Percentiles rank a stretch among this genome's conserved stretches.
Conservation (phyloP, 1,140 invertebrate genomes). For the Aphelenchoides besseyi region DNA sequence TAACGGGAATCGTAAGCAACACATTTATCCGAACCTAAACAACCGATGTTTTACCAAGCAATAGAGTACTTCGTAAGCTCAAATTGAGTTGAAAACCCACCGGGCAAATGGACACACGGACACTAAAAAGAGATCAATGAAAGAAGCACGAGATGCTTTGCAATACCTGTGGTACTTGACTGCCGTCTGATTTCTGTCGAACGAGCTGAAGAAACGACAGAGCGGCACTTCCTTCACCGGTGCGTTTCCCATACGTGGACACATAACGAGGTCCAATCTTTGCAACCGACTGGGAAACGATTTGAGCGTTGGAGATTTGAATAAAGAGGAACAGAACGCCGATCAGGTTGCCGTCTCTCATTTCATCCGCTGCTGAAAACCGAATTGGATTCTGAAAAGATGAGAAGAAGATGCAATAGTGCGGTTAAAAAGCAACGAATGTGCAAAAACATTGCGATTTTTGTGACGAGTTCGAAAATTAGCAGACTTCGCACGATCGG, state of each 20-base stretch:
- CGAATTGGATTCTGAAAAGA: too few species aligned
- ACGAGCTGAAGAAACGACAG: conserved; percentile 39
- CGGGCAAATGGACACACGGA: conserved; percentile 41
- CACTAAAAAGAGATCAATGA: conserved; percentile 38
- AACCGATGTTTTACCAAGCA: not conserved
- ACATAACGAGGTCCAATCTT: conserved; percentile 12
- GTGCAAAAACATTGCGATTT: too few species aligned
- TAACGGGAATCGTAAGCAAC: conserved; percentile 30
- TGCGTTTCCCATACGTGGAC: not conserved
- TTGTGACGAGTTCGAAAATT: too few species aligned
- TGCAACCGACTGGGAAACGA: conserved; percentile 31
- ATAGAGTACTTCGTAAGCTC: too few species aligned
- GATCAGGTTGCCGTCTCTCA: too few species aligned
- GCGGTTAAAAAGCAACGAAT: too few species aligned
- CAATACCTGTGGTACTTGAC: conserved; percentile 44
- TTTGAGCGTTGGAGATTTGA: conserved; percentile 30
- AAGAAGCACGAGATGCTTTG: conserved; percentile 17
- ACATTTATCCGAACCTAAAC: conserved; percentile 33
- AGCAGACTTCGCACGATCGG: too few species aligned
- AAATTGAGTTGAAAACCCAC: not conserved
- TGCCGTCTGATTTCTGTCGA: conserved; percentile 29
- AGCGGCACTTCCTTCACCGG: not conserved
- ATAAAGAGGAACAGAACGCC: too few species aligned
- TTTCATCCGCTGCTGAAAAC: too few species aligned
- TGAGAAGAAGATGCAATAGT: too few species aligned